Conservation (phyloP, 2,888 invertebrate species). For the Cryptocephalus primarius region DNA sequence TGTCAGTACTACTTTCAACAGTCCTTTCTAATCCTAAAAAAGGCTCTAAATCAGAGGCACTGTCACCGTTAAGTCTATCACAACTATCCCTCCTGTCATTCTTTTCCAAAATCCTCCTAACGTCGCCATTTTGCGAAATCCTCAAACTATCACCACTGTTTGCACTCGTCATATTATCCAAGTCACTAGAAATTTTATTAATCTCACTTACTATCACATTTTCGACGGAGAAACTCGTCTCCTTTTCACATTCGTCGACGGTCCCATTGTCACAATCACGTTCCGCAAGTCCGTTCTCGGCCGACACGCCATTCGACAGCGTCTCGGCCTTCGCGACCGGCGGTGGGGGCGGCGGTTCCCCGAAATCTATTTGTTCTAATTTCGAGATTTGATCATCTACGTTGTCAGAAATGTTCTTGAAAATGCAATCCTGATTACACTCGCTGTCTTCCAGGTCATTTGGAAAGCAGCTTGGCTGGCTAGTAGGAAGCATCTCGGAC, state of each 20-base stretch:
- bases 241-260: slow-evolving; percentile 1
- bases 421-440: slow-evolving; percentile 32
- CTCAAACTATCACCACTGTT: neutral
- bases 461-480: slow-evolving; percentile 20
- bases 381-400: slow-evolving; percentile 23
- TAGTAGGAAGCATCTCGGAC: slow-evolving; percentile 1
- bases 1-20: slow-evolving; percentile 45
- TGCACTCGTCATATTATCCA: neutral
- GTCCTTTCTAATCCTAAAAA: slow-evolving; percentile 26
- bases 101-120: slow-evolving; percentile 3
- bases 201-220: slow-evolving; percentile 24
- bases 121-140: slow-evolving; percentile 8
- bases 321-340: neutral
- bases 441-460: slow-evolving; percentile 22
- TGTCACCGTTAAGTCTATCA: slow-evolving; percentile 8
- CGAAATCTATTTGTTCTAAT: slow-evolving; percentile 12
- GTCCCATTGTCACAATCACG: neutral
- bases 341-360: slow-evolving; percentile 12
- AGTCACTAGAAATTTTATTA: slow-evolving; percentile 11
- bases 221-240: slow-evolving; percentile 13
- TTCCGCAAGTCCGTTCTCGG: slow-evolving; percentile 1
- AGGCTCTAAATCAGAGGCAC: slow-evolving; percentile 16
- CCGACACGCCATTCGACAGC: slow-evolving; percentile 6
- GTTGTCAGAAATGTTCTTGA: slow-evolving; percentile 14
- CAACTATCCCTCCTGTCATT: slow-evolving; percentile 4